Evolutionary conservation across 2,113 vertebrate genomes (phyloP).

Genomic region (Lagenorhynchus albirostris): DNA sequence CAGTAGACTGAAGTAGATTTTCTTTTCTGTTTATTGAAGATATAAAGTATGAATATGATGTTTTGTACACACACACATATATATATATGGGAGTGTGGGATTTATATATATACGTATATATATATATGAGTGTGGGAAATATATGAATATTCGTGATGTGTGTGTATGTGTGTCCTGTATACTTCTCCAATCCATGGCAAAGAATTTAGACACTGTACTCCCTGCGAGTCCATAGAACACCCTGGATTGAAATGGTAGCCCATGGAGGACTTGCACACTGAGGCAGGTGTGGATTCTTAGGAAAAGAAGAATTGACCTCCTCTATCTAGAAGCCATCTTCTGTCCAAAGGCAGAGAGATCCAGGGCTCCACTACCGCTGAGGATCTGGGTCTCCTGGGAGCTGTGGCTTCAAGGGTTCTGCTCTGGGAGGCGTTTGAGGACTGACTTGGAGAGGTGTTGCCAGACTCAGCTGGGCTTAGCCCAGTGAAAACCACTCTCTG

Average conservation of each 20-base stretch:
- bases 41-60: background rate
- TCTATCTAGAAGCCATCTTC: background rate
- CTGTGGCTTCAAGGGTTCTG: background rate
- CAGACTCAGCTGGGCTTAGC: background rate
- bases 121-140: background rate
- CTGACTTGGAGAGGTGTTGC: background rate
- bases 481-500: background rate
- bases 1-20: background rate
- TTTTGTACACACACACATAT: background rate
- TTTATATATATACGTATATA: background rate
- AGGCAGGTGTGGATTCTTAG: background rate
- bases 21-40: background rate
- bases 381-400: background rate
- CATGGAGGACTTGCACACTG: fast-evolving
- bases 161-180: background rate
- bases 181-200: background rate
- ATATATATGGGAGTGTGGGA: background rate
- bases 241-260: background rate
- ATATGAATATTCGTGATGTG: background rate
- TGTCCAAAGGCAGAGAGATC: background rate
- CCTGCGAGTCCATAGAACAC: background rate
- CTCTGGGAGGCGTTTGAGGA: background rate
- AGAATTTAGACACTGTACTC: background rate
- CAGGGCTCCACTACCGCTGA: background rate
- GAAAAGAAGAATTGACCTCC: background rate